A percentile compares a stretch with the other conserved stretches of the same genome.
phyloP scores from a whole-genome alignment of 2,797 vertebrate genomes.

The Mormyrops attenuatus region DNA sequence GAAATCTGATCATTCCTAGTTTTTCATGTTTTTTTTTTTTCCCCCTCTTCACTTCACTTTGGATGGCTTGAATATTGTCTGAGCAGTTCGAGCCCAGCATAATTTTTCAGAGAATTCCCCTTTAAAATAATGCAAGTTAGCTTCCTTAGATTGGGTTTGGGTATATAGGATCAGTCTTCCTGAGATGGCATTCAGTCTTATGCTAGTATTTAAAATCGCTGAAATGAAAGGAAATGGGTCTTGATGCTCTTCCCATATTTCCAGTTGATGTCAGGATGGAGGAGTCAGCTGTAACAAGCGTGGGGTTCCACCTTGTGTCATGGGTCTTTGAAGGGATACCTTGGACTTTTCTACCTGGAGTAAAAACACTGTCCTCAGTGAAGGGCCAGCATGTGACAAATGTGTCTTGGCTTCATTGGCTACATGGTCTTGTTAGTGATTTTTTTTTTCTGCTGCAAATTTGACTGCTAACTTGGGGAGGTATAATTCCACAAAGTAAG shows the following conservation, averaged over 20 bases:
- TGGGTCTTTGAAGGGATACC: neutral
- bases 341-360: neutral
- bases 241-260: neutral
- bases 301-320: neutral
- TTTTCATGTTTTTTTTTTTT: neutral
- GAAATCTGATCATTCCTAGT: neutral
- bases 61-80: neutral
- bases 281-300: neutral
- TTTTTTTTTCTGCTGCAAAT: neutral
- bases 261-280: neutral
- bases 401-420: neutral
- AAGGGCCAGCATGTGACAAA: neutral
- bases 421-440: neutral
- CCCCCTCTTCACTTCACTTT: neutral
- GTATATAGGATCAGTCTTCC: neutral
- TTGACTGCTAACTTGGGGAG: neutral
- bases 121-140: neutral
- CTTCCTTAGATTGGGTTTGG: neutral
- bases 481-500: neutral
- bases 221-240: neutral
- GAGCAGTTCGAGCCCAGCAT: neutral
- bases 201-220: neutral
- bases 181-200: neutral
- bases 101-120: neutral
- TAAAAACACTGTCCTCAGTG: neutral